Evolutionary conservation across 1,140 invertebrate genomes (phyloP).

Genomic region (Papilio polyxenes): DNA sequence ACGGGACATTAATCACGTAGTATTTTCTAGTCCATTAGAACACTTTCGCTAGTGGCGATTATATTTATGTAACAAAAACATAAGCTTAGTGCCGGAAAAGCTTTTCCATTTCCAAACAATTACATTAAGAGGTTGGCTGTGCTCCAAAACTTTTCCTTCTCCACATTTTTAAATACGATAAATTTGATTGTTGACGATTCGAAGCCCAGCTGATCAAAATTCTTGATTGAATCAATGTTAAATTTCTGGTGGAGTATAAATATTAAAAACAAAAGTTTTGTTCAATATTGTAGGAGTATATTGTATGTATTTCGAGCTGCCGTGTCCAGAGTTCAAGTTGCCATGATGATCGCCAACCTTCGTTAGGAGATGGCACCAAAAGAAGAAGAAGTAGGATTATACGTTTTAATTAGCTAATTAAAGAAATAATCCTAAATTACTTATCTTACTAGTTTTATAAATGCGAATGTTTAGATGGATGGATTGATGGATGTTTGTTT

Average conservation of each 20-base stretch:
- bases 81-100: constrained; percentile 21
- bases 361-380: too few relatives aligned
- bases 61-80: constrained; percentile 23
- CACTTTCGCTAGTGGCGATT: not conserved
- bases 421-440: too few relatives aligned
- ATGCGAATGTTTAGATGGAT: too few relatives aligned
- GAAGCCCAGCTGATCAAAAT: not conserved
- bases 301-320: too few relatives aligned
- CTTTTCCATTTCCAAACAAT: constrained; percentile 41
- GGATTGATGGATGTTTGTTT: too few relatives aligned
- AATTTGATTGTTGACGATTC: constrained; percentile 14
- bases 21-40: constrained; percentile 17
- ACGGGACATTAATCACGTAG: not conserved
- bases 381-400: too few relatives aligned
- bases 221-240: not conserved
- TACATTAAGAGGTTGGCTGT: constrained; percentile 44
- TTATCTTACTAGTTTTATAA: too few relatives aligned
- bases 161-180: constrained; percentile 32
- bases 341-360: too few relatives aligned
- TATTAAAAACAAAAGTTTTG: too few relatives aligned
- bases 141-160: constrained; percentile 2
- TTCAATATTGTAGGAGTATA: too few relatives aligned
- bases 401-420: too few relatives aligned
- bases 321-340: too few relatives aligned
- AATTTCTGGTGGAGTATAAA: not conserved